Conservation (phyloP, 2,113 vertebrate species). For the Pelusios castaneus region DNA sequence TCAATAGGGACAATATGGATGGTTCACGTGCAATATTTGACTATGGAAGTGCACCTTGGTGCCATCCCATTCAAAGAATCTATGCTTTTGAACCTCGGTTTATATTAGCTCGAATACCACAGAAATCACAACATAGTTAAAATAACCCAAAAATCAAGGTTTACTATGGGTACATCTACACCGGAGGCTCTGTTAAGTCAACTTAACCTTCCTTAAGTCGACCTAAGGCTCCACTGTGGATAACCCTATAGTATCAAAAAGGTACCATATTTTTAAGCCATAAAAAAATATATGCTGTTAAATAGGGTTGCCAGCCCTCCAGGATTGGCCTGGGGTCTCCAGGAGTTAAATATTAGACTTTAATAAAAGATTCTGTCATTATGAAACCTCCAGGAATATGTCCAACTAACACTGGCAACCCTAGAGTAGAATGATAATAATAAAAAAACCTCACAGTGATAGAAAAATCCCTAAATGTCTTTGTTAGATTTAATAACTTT, state of each 20-base stretch:
- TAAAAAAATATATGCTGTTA: background rate
- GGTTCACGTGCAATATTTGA: background rate
- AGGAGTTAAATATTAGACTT: background rate
- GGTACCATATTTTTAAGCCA: background rate
- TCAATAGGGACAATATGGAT: fast-evolving
- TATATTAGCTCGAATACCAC: background rate
- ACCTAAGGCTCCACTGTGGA: too few relatives aligned
- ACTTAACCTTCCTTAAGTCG: too few relatives aligned
- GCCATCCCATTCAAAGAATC: background rate
- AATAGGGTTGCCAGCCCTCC: background rate
- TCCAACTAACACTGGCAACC: background rate
- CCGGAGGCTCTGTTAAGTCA: too few relatives aligned
- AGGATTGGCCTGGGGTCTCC: background rate
- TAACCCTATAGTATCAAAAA: too few relatives aligned
- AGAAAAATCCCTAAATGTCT: background rate
- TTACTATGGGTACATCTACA: too few relatives aligned
- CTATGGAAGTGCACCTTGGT: background rate
- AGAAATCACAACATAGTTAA: background rate
- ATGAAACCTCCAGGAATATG: background rate
- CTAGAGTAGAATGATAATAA: background rate
- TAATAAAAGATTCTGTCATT: background rate
- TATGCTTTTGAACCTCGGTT: background rate
- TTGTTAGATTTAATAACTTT: background rate
- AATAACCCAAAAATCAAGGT: background rate
- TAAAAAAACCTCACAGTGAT: background rate